Evolutionary conservation across 2,797 vertebrate genomes (phyloP).

Genomic region (Acridotheres tristis): DNA sequence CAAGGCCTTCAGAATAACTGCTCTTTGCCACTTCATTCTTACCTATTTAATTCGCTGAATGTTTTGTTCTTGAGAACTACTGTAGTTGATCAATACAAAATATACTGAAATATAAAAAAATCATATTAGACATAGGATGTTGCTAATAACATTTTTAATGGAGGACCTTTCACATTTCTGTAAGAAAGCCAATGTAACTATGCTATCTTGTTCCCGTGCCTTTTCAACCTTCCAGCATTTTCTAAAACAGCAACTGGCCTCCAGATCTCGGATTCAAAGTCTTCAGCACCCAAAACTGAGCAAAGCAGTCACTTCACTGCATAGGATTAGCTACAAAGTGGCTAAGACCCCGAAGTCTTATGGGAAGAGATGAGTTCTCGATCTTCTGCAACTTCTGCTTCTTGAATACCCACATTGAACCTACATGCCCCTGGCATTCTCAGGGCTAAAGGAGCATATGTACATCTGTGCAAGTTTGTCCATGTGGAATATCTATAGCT

Average conservation of each 20-base stretch:
- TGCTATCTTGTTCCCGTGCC: fast-evolving
- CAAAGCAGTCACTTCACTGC: neutral
- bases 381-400: neutral
- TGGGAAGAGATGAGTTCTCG: neutral
- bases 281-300: neutral
- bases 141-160: neutral
- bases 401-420: neutral
- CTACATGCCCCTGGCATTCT: neutral
- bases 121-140: neutral
- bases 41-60: neutral
- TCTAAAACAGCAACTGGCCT: neutral
- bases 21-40: neutral
- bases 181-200: neutral
- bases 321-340: neutral
- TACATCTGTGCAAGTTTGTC: neutral
- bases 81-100: neutral
- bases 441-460: neutral
- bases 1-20: neutral
- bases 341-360: neutral
- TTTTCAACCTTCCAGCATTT: neutral
- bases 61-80: neutral
- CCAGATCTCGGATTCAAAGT: neutral
- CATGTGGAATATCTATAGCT: neutral
- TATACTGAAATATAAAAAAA: neutral
- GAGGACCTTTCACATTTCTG: neutral